These are phyloP conservation scores for Bombylius discolor DNA, from an alignment of 2,888 invertebrate species.

Conservation along the genomic window DNA sequence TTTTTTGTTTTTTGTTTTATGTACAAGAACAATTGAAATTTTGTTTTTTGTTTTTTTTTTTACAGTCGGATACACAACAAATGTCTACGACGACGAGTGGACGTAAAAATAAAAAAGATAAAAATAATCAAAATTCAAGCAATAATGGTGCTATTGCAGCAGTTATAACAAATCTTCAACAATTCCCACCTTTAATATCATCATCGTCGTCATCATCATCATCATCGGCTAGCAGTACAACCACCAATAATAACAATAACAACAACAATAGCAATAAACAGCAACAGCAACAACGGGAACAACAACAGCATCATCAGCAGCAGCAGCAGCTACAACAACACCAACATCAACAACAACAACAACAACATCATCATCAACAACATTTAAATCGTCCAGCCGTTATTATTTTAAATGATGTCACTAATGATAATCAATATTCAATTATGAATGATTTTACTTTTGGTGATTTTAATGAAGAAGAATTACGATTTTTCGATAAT, in stretches of 20 bases:
- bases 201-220: not conserved
- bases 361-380: not conserved
- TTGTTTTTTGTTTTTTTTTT: not conserved
- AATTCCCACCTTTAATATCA: not conserved
- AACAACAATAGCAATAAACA: constrained; percentile 1
- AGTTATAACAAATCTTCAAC: not conserved
- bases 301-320: not conserved
- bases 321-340: too few species aligned
- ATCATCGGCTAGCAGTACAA: constrained; percentile 2
- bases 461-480: constrained; percentile 36
- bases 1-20: not conserved
- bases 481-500: constrained; percentile 25
- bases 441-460: constrained; percentile 62
- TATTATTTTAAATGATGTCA: constrained; percentile 51
- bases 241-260: constrained; percentile 1
- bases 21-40: too few species aligned
- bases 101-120: constrained; percentile 15
- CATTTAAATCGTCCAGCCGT: constrained; percentile 50
- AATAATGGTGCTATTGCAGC: constrained; percentile 1
- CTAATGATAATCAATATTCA: constrained; percentile 33
- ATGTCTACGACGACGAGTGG: not conserved
- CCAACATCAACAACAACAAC: not conserved
- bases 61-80: not conserved
- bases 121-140: constrained; percentile 2
- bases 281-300: constrained; percentile 1